Base-by-base conservation (phyloP, 2,888 invertebrate genomes). In the Nomada goodeniana region DNA sequence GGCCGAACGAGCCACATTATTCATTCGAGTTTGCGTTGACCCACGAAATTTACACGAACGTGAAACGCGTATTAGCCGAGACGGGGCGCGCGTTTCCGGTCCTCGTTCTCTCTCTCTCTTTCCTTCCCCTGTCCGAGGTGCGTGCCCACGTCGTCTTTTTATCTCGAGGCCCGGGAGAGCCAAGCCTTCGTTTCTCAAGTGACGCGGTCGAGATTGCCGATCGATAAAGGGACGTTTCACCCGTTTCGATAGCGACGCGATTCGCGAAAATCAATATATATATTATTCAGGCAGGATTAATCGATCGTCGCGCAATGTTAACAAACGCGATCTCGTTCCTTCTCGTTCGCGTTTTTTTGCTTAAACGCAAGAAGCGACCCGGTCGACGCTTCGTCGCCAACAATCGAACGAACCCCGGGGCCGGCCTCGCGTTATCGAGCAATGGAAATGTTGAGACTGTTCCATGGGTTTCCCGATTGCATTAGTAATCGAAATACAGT, bases 131-230 rank as follows among this genome's bases (percentile, higher is more conserved):
- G 11, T 50, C 7, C 18, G 36, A 26, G 10, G 52, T 36, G 15
- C 1, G 53, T 60, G 20, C 20, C 63, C 52, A 26, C 75, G 76
- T 61, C 75, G 86, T 76, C 83, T 75, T 83, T 89, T 89, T 89
- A 89, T 90, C 90, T 90, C 69, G 44, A 2, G 55, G 70, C 68
- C 70, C 69, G 44, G 11, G 18, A 65, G 76, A 88, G 92, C 93
- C 93, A 92, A 93, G 93, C 93, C 93, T 93, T 92, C 91, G 85
- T 92, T 92, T 91, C 89, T 90, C 89, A 84, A 90, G 88, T 91
- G 91, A 92, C 92, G 89, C 86, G 89, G 68, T 65, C 47, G 67
- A 80, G 82, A 89, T 85, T 85, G 81, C 78, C 76, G 84, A 84
- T 86, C 86, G 86, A 88, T 87, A 88, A 87, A 86, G 72, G 73